phyloP scores from a whole-genome alignment of 2,113 vertebrate species.

The Urocynchramus pylzowi region DNA sequence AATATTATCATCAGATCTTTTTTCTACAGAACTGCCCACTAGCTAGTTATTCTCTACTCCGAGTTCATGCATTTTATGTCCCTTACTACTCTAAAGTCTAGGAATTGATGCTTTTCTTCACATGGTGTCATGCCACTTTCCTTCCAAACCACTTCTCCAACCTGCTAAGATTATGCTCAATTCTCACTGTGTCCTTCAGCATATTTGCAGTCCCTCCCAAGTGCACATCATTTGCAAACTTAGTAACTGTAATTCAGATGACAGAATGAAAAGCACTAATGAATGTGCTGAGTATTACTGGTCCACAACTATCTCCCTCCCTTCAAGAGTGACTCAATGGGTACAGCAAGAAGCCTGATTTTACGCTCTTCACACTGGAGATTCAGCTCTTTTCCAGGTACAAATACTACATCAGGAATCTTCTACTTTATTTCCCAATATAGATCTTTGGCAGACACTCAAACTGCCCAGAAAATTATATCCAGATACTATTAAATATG shows the following conservation, averaged over 20 bases:
- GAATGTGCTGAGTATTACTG: not conserved
- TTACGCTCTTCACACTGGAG: not conserved
- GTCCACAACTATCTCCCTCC: not conserved
- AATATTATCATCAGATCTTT: not conserved
- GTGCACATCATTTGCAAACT: not conserved
- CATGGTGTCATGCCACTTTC: not conserved
- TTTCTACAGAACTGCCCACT: not conserved
- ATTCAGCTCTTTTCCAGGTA: not conserved
- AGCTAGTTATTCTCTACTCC: not conserved
- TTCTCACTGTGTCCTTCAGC: not conserved
- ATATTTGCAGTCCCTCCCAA: not conserved
- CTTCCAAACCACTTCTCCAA: not conserved
- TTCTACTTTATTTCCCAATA: not conserved
- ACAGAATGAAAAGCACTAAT: not conserved
- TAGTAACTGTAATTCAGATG: not conserved
- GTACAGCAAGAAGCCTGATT: not conserved
- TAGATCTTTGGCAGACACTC: not conserved
- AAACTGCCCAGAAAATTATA: not conserved
- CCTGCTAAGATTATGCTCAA: not conserved
- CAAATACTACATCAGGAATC: not conserved
- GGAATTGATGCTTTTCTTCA: not conserved
- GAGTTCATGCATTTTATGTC: not conserved
- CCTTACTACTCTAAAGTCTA: not conserved
- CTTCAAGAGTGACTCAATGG: fast-evolving
- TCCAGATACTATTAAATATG: not conserved